Evolutionary conservation across 2,797 vertebrate species (phyloP).

Genomic region (Sebastes matsubarae): DNA sequence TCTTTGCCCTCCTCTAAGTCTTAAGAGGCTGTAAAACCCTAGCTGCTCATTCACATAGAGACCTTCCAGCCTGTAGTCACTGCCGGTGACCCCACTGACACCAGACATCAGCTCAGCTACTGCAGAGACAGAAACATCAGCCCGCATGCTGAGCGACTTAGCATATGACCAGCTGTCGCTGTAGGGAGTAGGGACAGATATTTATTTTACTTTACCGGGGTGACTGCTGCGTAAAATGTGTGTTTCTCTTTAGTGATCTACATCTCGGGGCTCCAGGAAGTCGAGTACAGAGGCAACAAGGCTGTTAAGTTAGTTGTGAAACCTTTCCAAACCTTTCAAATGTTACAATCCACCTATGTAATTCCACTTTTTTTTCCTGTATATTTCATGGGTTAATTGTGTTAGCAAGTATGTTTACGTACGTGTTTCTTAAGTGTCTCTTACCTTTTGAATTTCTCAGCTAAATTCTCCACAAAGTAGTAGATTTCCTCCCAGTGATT

Average conservation of each 20-base stretch:
- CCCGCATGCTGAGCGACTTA: slow-evolving; percentile 26
- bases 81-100: not conserved
- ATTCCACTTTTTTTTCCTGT: not conserved
- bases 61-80: not conserved
- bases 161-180: slow-evolving; percentile 47
- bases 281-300: not conserved
- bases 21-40: not conserved
- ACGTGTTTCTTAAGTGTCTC: not conserved
- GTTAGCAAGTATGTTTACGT: not conserved
- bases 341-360: not conserved
- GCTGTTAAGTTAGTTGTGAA: not conserved
- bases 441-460: slow-evolving; percentile 93
- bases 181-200: slow-evolving; percentile 24
- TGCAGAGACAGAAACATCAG: slow-evolving; percentile 17
- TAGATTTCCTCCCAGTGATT: slow-evolving; percentile 93
- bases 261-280: slow-evolving; percentile 44
- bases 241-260: slow-evolving; percentile 43
- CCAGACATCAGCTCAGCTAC: slow-evolving; percentile 7
- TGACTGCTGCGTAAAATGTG: slow-evolving; percentile 39
- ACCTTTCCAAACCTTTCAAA: not conserved
- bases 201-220: slow-evolving; percentile 35
- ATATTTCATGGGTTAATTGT: not conserved
- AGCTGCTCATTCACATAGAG: not conserved
- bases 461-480: slow-evolving; percentile 88
- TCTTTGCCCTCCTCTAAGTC: not conserved